Evolutionary conservation across 2,888 invertebrate species (phyloP), one percentile per base, ranked within the genome.

Genomic region (Leptura quadrifasciata): DNA sequence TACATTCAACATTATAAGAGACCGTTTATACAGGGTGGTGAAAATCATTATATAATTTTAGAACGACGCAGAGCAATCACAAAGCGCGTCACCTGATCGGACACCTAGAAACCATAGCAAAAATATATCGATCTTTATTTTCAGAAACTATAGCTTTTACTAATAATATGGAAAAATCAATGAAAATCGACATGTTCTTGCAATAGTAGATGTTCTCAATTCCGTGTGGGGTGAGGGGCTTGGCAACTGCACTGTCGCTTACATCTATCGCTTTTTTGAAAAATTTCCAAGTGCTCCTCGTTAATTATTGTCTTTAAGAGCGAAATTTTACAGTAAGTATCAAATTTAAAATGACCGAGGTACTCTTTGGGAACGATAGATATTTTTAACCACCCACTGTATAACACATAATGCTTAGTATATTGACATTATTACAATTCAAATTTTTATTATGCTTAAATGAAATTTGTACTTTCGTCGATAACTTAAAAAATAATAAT

Each of bases 1-100:
- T 70, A 57, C 68, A 70, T 83, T 75, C 61, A 52, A 71, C 52
- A 71, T 61, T 61, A 52, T 58, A 58, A 69, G 69, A 69, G 69
- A 20, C n/a, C 54, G 24, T 17, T 61, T 52, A 71, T 71, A 61
- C 71, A 71, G 47, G 71, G 71, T 61, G 71, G 71, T 71, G 57
- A 52, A 52, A 61, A 52, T 21, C 0, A 52, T 24, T 21, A 61
- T n/a, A 31, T 31, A 31, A 31, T 31, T 31, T 31, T 31, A 31
- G 6, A 31, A 31, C 0, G 27, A 31, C 6, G 27, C 27, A 31
- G 27, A 6, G 6, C 27, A 31, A 8, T 31, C 27, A 6, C 27
- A 31, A 31, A 6, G 27, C 6, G 6, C 8, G 27, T 31, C 6
- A 5, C 27, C 8, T 8, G 3, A 31, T 31, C 0, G 27, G 27